These are phyloP conservation scores for Drosophila merina DNA, from an alignment of 2,888 invertebrate genomes.

Conservation along the genomic window DNA sequence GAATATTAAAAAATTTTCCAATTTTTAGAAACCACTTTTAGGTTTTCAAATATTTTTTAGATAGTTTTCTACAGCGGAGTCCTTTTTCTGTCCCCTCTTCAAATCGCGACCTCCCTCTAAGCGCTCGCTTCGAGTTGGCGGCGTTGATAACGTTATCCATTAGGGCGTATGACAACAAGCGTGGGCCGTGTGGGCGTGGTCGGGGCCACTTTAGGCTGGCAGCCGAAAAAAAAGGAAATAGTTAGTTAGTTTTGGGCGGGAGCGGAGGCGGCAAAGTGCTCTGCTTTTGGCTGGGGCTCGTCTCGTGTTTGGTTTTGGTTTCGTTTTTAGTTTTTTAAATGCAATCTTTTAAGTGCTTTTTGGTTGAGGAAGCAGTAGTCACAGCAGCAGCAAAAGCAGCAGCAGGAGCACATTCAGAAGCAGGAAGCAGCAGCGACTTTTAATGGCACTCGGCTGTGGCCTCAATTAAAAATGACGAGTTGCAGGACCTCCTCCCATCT, in stretches of 20 bases:
- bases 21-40: not conserved
- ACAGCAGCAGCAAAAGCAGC: not conserved
- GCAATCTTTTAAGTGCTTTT: constrained; percentile 72
- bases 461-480: constrained; percentile 49
- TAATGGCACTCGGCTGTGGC: constrained; percentile 59
- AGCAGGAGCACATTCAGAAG: not conserved
- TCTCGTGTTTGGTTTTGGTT: constrained; percentile 42
- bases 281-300: constrained; percentile 33
- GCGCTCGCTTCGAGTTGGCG: constrained; percentile 50
- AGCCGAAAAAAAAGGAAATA: constrained; percentile 38
- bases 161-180: constrained; percentile 51
- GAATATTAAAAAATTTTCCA: not conserved
- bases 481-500: not conserved
- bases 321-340: constrained; percentile 57
- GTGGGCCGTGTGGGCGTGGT: constrained; percentile 35
- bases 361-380: constrained; percentile 51
- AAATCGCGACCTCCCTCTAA: constrained; percentile 38
- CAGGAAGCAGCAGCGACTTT: constrained; percentile 49
- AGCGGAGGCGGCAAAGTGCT: constrained; percentile 52
- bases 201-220: constrained; percentile 48
- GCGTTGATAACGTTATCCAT: constrained; percentile 71
- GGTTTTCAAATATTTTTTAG: not conserved
- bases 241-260: constrained; percentile 57
- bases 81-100: constrained; percentile 6
- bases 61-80: constrained; percentile 6